Base-by-base conservation (phyloP, 1,140 invertebrate species). In the Ceratitis capitata region DNA sequence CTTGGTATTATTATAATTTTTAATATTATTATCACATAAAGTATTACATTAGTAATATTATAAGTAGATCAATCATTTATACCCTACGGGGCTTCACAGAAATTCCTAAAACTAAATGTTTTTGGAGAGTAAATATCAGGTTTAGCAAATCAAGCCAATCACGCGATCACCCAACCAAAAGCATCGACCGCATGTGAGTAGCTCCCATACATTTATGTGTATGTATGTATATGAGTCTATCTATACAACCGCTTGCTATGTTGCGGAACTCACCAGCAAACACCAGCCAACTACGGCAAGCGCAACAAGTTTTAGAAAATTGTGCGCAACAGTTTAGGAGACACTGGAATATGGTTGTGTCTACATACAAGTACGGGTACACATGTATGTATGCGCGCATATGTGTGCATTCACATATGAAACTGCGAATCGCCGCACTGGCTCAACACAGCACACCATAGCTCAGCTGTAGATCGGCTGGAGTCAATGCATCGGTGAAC, bases 401-500 rank as follows among this genome's bases (percentile, higher is more conserved):
- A 2, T 26, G n/a, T 45, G n/a, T 47, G 19, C 0, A 9, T 78
- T n/a, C 45, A 39, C 26, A 45, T 45, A 45, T 45, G 69, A 78
- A 78, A 78, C 14, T 19, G 32, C 23, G 32, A 45, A 45, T 26
- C 39, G 69, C 39, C 9, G 39, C 39, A 12, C 1, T 45, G 69
- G 69, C 69, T n/a, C n/a, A n/a, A n/a, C n/a, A n/a, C n/a, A n/a
- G n/a, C n/a, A n/a, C n/a, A n/a, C n/a, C n/a, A n/a, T n/a, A n/a
- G n/a, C n/a, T 78, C 39, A n/a, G n/a, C 16, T 45, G 69, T 78
- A 23, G 69, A 78, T 45, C 69, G 69, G 69, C 69, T 14, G 7
- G 69, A 19, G 32, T 78, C 69, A 78, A 78, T 78, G 69, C 69
- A 78, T 45, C 69, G 69, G 69, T 42, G 69, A 78, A 78, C 69